Evolutionary conservation across 1,140 invertebrate species (phyloP), one percentile per base, ranked within the genome.

Genomic region (Globodera rostochiensis): DNA sequence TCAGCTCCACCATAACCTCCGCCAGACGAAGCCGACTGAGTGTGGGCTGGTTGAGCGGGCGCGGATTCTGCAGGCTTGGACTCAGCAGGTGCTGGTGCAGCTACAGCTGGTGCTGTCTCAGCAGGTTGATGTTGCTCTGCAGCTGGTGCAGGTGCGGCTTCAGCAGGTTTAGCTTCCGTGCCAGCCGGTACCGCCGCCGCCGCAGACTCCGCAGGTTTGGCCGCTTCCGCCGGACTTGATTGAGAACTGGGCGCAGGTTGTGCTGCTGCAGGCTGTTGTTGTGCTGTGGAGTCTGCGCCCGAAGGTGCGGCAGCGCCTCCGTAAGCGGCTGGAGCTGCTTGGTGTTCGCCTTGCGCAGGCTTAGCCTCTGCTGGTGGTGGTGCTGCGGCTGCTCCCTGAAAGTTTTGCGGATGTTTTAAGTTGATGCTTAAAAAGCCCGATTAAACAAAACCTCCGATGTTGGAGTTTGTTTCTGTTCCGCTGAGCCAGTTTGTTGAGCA

Each of bases 1-100:
- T 53, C 50, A 53, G 53, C 53, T 9, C 53, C 53, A 15, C 53
- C 53, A 53, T 53, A 53, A 9, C 53, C 53, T 53, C 9, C 53
- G 53, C 6, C 53, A 53, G 53, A 53, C 9, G 53, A 8, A 11
- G 53, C 53, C 9, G 53, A 64, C 11, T 64, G 11, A 71, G 69
- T 21, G 11, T 6, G 25, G 11, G 69, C 69, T 6, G 69, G 36
- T 71, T 71, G 13, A 71, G 69, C 69, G 11, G 25, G 25, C 11
- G 69, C 69, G 19, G 69, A 71, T 71, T 71, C 69, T 9, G 69
- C 69, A 3, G 60, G 60, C 60, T 66, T 66, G 60, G 13, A 15
- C 60, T 66, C 13, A 66, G n/a, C 60, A 71, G 69, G 36, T 71
- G 69, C 67, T n/a, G 67, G 67, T 19, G 67, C 67, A 70, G 67